Evolutionary conservation across 2,113 vertebrate species (phyloP).

Genomic region (Mastomys coucha): DNA sequence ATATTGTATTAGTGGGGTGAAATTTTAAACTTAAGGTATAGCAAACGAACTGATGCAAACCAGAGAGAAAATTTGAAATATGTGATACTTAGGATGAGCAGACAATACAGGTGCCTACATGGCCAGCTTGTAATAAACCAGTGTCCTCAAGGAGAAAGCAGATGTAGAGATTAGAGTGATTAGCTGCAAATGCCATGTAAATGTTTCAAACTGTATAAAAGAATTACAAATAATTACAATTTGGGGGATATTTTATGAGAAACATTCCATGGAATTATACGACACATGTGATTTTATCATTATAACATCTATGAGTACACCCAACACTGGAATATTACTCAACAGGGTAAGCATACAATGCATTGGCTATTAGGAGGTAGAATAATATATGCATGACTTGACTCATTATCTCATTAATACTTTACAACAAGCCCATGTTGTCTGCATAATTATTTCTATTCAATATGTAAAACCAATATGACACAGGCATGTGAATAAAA

Average conservation of each 20-base stretch:
- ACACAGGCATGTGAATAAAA: not conserved
- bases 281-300: not conserved
- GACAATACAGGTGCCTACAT: not conserved
- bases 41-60: conserved; percentile 42
- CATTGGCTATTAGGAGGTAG: not conserved
- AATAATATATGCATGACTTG: not conserved
- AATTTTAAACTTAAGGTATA: not conserved
- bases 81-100: not conserved
- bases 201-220: conserved; percentile 25
- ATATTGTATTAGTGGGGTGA: conserved; percentile 49
- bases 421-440: not conserved
- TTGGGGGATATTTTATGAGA: not conserved
- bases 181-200: conserved; percentile 35
- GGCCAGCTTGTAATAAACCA: not conserved
- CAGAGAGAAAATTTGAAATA: conserved; percentile 65
- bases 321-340: not conserved
- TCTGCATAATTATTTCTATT: not conserved
- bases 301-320: not conserved
- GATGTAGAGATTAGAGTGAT: conserved; percentile 8
- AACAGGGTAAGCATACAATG: not conserved
- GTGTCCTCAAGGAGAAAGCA: conserved; percentile 20
- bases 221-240: not conserved
- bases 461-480: not conserved
- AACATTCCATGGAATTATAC: not conserved
- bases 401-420: not conserved